Conservation (phyloP, 2,888 invertebrate genomes). For the Callimorpha dominula region DNA sequence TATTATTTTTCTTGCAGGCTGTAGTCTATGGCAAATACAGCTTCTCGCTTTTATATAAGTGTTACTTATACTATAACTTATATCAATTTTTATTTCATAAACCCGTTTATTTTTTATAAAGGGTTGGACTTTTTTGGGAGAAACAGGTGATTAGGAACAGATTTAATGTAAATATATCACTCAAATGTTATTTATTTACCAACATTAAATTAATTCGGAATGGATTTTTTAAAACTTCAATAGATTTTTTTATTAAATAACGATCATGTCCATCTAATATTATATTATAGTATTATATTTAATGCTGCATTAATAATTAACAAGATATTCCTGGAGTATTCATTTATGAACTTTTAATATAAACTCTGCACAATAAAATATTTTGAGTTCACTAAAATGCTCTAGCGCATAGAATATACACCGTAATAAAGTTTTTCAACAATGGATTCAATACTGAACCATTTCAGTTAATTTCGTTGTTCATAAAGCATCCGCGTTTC, state of each 20-base stretch:
- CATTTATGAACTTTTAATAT: not conserved
- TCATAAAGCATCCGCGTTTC: conserved; percentile 7
- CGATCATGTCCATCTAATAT: not conserved
- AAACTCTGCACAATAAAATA: conserved; percentile 5
- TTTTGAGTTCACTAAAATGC: conserved; percentile 4
- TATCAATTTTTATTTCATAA: not conserved
- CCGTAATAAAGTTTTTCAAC: not conserved
- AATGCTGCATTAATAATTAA: not conserved
- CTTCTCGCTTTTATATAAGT: not conserved
- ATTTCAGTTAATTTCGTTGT: conserved; percentile 10
- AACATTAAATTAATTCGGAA: not conserved
- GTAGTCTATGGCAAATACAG: not conserved
- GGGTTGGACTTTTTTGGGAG: not conserved
- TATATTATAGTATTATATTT: not conserved
- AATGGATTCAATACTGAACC: not conserved
- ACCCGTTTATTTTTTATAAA: not conserved
- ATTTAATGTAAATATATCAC: no score
- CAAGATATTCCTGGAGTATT: not conserved
- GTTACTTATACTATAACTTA: not conserved
- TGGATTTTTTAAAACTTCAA: not conserved
- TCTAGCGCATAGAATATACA: no score
- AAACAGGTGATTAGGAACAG: no score
- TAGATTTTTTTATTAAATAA: not conserved
- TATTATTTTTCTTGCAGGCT: not conserved
- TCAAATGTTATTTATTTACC: not conserved